phyloP scores from a whole-genome alignment of 1,140 invertebrate species.

The Probaryconus sp. region DNA sequence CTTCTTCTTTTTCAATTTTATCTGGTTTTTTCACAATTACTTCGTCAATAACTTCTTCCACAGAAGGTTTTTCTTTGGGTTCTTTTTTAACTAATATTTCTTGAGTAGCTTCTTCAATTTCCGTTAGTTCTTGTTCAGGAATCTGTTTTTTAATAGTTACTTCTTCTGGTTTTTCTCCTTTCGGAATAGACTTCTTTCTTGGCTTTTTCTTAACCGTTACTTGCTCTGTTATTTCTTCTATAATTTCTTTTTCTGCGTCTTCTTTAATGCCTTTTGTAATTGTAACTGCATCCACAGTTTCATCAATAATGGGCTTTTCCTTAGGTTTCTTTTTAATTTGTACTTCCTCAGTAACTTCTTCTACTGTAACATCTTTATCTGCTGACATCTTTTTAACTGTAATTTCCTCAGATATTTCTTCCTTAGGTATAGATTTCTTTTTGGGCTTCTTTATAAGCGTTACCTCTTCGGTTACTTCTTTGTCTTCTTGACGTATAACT shows the following conservation, averaged over 20 bases:
- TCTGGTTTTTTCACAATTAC: constrained; percentile 67
- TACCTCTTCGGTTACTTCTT: too few relatives aligned
- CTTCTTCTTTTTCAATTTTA: constrained; percentile 43
- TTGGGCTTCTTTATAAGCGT: too few relatives aligned
- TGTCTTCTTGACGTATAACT: too few relatives aligned
- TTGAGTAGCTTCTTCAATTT: constrained; percentile 70
- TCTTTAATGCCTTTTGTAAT: too few relatives aligned
- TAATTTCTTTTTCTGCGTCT: constrained; percentile 51
- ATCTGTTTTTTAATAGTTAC: constrained; percentile 62
- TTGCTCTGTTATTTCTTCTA: constrained; percentile 54
- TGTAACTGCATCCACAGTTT: constrained; percentile 67
- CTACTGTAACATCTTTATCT: constrained; percentile 46
- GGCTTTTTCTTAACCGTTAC: constrained; percentile 3
- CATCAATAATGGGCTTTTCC: constrained; percentile 71
- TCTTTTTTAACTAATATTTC: constrained; percentile 69
- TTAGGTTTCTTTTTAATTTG: constrained; percentile 72
- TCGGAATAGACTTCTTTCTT: constrained; percentile 58
- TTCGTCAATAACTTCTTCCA: constrained; percentile 67
- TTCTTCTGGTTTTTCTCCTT: constrained; percentile 68
- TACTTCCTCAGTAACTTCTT: constrained; percentile 62
- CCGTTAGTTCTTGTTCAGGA: constrained; percentile 36
- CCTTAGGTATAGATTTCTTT: too few relatives aligned
- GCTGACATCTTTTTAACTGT: constrained; percentile 66
- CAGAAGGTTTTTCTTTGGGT: constrained; percentile 74
- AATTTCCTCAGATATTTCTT: constrained; percentile 68